Conservation (phyloP, 2,113 vertebrate genomes). For the Chitala chitala region DNA sequence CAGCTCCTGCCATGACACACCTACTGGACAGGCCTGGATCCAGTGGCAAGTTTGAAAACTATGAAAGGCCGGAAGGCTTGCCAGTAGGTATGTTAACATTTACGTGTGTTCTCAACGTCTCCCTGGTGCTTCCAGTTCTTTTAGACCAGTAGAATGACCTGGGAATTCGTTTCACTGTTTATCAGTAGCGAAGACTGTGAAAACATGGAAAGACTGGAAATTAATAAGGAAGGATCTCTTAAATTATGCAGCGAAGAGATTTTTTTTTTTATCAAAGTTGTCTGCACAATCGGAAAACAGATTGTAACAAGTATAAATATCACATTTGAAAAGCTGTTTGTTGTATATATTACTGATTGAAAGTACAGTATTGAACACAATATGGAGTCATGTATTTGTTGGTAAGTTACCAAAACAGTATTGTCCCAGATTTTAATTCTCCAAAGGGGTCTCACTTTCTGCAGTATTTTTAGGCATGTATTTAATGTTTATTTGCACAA, state of each 20-base stretch:
- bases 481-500: neutral
- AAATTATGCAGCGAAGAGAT: too few species aligned
- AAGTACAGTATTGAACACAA: conserved; percentile 56
- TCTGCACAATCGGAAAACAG: neutral
- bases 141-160: neutral
- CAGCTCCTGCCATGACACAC: conserved; percentile 66
- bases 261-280: neutral
- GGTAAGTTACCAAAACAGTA: neutral
- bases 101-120: conserved; percentile 8
- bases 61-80: conserved; percentile 64
- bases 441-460: neutral
- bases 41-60: conserved; percentile 66
- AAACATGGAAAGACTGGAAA: too few species aligned
- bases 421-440: neutral
- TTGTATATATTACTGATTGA: conserved; percentile 6
- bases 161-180: too few species aligned
- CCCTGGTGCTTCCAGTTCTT: neutral
- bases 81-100: conserved; percentile 65
- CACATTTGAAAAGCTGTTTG: neutral
- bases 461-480: neutral
- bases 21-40: conserved; percentile 63
- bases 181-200: neutral
- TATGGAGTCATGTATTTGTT: conserved; percentile 28
- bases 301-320: too few species aligned
- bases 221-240: too few species aligned